These are phyloP conservation scores for Nephrotoma flavescens DNA, from an alignment of 2,888 invertebrate genomes.

Conservation along the genomic window DNA sequence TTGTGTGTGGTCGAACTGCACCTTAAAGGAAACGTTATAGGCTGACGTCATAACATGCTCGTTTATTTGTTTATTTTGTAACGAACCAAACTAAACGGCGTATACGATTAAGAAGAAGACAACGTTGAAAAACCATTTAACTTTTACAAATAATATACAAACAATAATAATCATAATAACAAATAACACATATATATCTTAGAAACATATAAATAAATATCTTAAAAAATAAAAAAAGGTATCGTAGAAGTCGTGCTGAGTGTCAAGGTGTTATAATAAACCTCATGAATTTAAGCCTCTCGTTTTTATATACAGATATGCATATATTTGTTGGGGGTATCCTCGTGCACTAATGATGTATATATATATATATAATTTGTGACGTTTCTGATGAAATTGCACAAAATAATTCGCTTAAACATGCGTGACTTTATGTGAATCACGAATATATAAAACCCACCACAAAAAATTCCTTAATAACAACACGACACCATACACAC, in stretches of 20 bases:
- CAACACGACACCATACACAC: not conserved
- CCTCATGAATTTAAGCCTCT: not conserved
- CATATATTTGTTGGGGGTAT: not conserved
- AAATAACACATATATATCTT: not conserved
- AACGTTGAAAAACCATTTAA: not conserved
- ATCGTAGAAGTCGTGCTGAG: not conserved
- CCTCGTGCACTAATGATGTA: not conserved
- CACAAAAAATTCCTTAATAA: not conserved
- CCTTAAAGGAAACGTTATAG: not conserved
- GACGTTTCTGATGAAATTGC: not conserved
- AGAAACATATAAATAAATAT: not conserved
- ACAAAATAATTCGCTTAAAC: not conserved
- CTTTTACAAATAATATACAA: not conserved
- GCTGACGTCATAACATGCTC: not conserved
- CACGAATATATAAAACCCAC: not conserved
- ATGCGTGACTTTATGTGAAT: not conserved
- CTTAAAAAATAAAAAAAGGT: not conserved
- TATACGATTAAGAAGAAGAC: not conserved
- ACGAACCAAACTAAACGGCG: not conserved
- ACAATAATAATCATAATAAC: not conserved
- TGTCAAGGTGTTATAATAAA: not conserved
- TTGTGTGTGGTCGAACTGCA: not conserved
- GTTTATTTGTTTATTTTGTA: not conserved
- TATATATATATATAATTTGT: not conserved
- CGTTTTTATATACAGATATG: not conserved